Evolutionary conservation across 1,140 invertebrate genomes (phyloP), one percentile per base, ranked within the genome.

Genomic region (Orius insidiosus): DNA sequence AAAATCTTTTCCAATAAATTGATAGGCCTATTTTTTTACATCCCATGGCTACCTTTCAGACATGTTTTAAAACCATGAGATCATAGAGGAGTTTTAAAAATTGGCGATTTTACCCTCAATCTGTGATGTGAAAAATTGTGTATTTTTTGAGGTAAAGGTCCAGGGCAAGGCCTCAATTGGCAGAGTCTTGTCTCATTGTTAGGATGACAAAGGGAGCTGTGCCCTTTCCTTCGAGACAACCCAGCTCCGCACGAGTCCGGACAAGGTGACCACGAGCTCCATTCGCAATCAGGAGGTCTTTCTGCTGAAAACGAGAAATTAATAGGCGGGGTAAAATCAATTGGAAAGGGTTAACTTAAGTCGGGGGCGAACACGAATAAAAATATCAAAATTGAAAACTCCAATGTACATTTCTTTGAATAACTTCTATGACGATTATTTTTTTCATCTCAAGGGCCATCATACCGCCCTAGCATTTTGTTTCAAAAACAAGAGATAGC

Each of bases 161-260:
- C 18, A 3, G 54, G 15, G 51, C 50, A 69, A 4, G 63, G 65
- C 40, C 70, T 58, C 2, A 70, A 58, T 49, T 71, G 67, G 54
- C 78, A 80, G 5, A 80, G 58, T 35, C 76, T 63, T 9, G 69
- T 72, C 58, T 78, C 74, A 51, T 69, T 72, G 35, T 65, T 62
- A 46, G 70, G 62, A 34, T 60, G 59, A 55, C 74, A 76, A 30
- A 65, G 60, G n/a, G 63, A 59, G 54, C 73, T 73, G 53, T 69
- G 72, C 1, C 72, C 71, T 46, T 70, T 60, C n/a, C 76, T 59
- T 15, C 68, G 64, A 14, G 75, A 76, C 11, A 74, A 58, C 3
- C 78, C 78, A 11, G 70, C 62, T 11, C 74, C 77, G 55, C 78
- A 80, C 5, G 59, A 57, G 5, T 60, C 63, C 7, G 73, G 75